Conservation (phyloP, 2,113 vertebrate genomes). For the Phalacrocorax pelagicus region DNA sequence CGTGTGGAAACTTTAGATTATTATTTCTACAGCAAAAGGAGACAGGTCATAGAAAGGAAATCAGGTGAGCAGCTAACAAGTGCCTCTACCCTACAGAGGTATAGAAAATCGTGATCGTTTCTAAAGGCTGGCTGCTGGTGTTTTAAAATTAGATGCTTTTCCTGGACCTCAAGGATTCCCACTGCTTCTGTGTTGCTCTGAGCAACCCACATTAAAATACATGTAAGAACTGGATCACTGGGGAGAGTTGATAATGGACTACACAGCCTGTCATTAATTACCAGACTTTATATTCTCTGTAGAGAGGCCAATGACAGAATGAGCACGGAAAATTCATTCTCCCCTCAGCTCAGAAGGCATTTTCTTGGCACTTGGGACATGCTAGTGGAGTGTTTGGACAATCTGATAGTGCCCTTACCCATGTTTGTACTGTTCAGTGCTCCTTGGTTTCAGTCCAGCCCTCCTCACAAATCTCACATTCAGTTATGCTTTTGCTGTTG, state of each 20-base stretch:
- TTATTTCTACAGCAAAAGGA: not conserved
- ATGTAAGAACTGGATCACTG: not conserved
- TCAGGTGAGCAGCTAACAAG: not conserved
- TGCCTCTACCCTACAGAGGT: not conserved
- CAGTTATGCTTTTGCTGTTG: not conserved
- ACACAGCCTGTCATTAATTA: not conserved
- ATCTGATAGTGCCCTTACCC: not conserved
- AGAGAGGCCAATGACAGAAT: not conserved
- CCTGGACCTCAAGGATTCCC: not conserved
- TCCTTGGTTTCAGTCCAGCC: not conserved
- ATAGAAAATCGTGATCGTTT: not conserved
- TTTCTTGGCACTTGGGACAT: not conserved
- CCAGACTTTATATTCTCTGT: not conserved
- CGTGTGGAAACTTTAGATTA: not conserved
- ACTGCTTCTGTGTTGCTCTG: not conserved
- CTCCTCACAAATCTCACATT: not conserved
- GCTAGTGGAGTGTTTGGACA: not conserved
- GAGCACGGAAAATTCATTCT: not conserved
- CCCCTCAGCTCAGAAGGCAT: not conserved
- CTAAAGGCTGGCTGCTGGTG: not conserved
- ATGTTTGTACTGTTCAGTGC: not conserved
- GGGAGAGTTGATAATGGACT: not conserved
- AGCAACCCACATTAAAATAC: not conserved
- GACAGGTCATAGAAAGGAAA: not conserved
- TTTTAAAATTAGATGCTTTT: not conserved